These are phyloP conservation scores for Brachylomia viminalis DNA, from an alignment of 2,888 invertebrate genomes.

Conservation along the genomic window DNA sequence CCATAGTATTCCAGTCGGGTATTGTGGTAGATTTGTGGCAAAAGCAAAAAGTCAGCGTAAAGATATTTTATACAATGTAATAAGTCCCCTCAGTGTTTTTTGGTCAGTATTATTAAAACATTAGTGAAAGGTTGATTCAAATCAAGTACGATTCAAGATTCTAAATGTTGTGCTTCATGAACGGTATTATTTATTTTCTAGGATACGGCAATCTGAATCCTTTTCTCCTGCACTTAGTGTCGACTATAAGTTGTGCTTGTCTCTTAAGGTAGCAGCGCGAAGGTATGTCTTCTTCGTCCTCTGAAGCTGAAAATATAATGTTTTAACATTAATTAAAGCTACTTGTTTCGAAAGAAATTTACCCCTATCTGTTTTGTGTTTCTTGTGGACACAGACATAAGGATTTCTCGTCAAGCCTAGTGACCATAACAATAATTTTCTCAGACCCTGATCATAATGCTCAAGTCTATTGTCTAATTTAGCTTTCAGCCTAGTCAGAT, in stretches of 20 bases:
- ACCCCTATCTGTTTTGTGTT: not conserved
- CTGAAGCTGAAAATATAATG: conserved; percentile 88
- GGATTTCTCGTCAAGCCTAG: not conserved
- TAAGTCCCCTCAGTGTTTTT: not conserved
- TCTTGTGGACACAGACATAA: not conserved
- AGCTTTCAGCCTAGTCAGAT: no score
- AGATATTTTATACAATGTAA: not conserved
- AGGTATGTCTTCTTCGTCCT: conserved; percentile 96
- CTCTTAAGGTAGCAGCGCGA: conserved; percentile 94
- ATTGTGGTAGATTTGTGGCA: not conserved
- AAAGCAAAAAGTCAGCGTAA: not conserved
- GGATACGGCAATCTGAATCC: conserved; percentile 90
- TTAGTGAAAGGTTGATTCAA: not conserved
- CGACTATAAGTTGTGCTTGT: conserved; percentile 95
- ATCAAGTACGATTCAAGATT: not conserved
- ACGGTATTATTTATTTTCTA: conserved; percentile 71
- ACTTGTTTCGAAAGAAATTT: not conserved
- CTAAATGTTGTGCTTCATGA: no score
- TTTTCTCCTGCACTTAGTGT: conserved; percentile 95
- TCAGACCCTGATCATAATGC: not conserved
- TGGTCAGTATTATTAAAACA: not conserved
- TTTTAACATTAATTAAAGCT: not conserved
- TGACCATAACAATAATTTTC: not conserved
- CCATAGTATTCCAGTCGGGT: not conserved
- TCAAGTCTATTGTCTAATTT: not conserved